Evolutionary conservation across 2,113 vertebrate genomes (phyloP).

Genomic region (Petrocephalus microphthalmus): DNA sequence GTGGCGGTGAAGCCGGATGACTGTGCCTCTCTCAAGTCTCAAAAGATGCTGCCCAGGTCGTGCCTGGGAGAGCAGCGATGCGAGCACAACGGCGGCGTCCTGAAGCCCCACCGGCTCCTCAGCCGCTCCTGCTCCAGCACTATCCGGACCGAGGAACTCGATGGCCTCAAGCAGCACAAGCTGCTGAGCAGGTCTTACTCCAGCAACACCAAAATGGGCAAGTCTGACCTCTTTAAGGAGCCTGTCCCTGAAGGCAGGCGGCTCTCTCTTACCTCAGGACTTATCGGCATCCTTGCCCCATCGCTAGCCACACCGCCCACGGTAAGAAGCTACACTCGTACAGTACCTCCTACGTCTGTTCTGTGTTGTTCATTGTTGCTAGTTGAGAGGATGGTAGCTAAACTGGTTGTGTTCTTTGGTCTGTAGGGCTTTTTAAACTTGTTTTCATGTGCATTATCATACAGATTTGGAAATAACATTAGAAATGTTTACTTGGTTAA

Average conservation of each 20-base stretch:
- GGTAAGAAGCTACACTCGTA: conserved; percentile 57
- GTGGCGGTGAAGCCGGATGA: conserved; percentile 64
- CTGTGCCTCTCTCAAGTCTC: conserved; percentile 63
- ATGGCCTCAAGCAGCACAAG: conserved; percentile 73
- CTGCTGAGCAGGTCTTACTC: conserved; percentile 73
- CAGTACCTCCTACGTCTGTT: neutral
- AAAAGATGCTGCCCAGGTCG: conserved; percentile 68
- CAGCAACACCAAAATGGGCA: conserved; percentile 68
- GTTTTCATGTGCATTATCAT: neutral
- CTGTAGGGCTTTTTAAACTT: neutral
- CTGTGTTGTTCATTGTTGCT: neutral
- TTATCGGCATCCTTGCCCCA: conserved; percentile 82
- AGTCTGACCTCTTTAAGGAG: conserved; percentile 73
- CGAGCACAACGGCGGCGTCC: conserved; percentile 59
- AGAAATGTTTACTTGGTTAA: neutral
- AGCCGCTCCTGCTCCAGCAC: conserved; percentile 74
- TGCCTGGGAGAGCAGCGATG: conserved; percentile 72
- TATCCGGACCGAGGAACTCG: conserved; percentile 71
- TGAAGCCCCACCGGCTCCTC: conserved; percentile 75
- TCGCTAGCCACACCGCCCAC: conserved; percentile 70
- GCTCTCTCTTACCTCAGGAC: conserved; percentile 89
- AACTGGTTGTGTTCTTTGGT: neutral
- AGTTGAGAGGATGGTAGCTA: neutral
- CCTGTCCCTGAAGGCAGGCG: conserved; percentile 69
- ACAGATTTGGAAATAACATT: neutral